Base-by-base conservation (phyloP, 2,113 vertebrate genomes). In the Oriolus oriolus region DNA sequence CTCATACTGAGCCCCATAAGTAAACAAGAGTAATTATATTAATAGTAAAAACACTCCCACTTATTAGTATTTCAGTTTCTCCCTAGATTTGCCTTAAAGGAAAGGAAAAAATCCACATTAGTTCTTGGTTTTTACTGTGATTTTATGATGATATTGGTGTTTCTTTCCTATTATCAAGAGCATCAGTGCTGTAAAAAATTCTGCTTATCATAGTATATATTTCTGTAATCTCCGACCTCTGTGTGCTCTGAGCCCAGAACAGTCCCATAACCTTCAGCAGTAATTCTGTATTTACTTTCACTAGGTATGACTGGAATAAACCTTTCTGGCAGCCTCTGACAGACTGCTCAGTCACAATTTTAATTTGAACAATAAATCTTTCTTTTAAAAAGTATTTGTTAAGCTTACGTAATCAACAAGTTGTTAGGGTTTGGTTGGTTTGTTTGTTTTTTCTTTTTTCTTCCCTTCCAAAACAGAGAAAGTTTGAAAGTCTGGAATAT, bases 21-120 rank as follows among this genome's bases (percentile, higher is more conserved):
- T 63, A 76, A 97, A n/a, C 7, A 87, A 63, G 44, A 89, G 60
- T 83, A 96, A 79, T 89, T 96, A 73, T 52, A 89, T 90, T 35
- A 95, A 61, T 33, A 50, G 53, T 26, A 64, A 19, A 70, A 77
- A 83, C 4, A 44, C 4, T 2, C 9, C 20, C 27, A 76, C 15
- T 47, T 21, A 84, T 27, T 53, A 57, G 7, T 27, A 59, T 54
- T 84, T 87, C 22, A 59, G 5, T 33, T 87, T 93, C 11, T 68
- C 35, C 49, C 33, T 81, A 81, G 53, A 71, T 41, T 64, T 83
- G 13, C 11, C 7, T 60, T 49, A 78, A 59, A 75, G 21, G 24
- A 75, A 85, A 15, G 24, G 33, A 22, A 11, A 52, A 89, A 70
- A 4, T 0, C 6, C 16, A 47, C 16, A 69, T 26, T 35, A 33